These are phyloP conservation scores for Xenus cinereus DNA, from an alignment of 2,113 vertebrate species.

Conservation along the genomic window DNA sequence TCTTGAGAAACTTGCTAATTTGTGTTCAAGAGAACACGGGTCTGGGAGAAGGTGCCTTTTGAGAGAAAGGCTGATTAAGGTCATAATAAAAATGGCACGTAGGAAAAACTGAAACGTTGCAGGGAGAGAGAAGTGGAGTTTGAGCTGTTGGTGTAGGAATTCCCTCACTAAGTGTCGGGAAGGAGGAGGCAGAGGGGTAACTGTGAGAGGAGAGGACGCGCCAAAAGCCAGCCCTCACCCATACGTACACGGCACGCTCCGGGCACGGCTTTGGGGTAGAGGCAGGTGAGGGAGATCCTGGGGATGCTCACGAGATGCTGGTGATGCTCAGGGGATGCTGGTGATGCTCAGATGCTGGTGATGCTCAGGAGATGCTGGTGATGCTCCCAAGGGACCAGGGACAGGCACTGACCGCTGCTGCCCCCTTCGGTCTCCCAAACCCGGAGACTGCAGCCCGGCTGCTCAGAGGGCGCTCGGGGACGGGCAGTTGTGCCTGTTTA, in stretches of 20 bases:
- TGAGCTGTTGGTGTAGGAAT: not conserved
- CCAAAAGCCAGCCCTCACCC: not conserved
- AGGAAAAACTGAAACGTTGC: not conserved
- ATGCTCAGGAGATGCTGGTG: not conserved
- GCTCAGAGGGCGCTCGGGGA: not conserved
- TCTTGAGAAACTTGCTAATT: not conserved
- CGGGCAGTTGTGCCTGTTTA: accelerated
- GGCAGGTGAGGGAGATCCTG: not conserved
- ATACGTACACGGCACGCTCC: accelerated
- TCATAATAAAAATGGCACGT: not conserved
- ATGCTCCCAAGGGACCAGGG: not conserved
- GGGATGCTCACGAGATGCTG: not conserved
- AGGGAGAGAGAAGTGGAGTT: not conserved
- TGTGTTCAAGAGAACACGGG: not conserved
- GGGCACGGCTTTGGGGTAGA: not conserved
- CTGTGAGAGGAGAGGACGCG: not conserved
- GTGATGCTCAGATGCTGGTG: not conserved
- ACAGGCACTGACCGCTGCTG: not conserved
- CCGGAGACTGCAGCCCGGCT: accelerated
- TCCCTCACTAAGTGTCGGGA: not conserved
- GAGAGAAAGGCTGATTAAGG: not conserved
- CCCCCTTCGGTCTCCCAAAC: accelerated
- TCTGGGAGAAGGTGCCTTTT: not conserved
- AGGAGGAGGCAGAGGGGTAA: not conserved
- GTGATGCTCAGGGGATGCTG: not conserved